These are phyloP conservation scores for Centropyge bicolor DNA, from an alignment of 2,797 vertebrate species.

Conservation along the genomic window DNA sequence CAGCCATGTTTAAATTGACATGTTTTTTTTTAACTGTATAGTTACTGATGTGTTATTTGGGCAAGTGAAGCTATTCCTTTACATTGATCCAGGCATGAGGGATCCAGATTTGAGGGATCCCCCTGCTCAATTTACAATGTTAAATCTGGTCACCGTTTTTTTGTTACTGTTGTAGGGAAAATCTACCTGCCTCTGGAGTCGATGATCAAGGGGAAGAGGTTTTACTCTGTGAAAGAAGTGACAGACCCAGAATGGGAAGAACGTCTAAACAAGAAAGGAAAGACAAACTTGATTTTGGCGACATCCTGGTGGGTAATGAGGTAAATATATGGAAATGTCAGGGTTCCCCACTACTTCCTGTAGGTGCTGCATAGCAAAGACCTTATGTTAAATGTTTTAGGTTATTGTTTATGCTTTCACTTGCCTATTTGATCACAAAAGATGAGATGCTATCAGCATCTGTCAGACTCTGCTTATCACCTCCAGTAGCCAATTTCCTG, in stretches of 20 bases:
- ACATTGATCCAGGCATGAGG: constrained; percentile 2
- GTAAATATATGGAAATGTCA: constrained; percentile 40
- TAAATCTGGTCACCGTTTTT: constrained; percentile 13
- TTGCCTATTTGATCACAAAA: not conserved
- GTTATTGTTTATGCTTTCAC: not conserved
- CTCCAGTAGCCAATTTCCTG: not conserved
- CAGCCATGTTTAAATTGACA: not conserved
- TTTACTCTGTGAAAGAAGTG: not conserved
- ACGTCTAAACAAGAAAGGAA: not conserved
- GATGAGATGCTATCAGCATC: not conserved
- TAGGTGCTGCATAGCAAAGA: not conserved
- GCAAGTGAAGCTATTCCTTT: not conserved
- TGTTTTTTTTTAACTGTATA: not conserved
- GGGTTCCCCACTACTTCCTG: not conserved
- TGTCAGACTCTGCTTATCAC: not conserved
- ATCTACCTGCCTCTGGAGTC: not conserved
- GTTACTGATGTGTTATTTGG: not conserved
- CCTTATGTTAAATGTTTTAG: not conserved
- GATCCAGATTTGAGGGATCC: not conserved
- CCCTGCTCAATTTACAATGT: not conserved
- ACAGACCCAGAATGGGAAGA: not conserved
- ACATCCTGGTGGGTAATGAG: constrained; percentile 35
- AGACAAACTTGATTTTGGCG: not conserved
- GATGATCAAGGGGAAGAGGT: not conserved
- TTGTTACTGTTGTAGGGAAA: constrained; percentile 19